phyloP scores from a whole-genome alignment of 2,888 invertebrate species.

The Drosophila melanosoma region DNA sequence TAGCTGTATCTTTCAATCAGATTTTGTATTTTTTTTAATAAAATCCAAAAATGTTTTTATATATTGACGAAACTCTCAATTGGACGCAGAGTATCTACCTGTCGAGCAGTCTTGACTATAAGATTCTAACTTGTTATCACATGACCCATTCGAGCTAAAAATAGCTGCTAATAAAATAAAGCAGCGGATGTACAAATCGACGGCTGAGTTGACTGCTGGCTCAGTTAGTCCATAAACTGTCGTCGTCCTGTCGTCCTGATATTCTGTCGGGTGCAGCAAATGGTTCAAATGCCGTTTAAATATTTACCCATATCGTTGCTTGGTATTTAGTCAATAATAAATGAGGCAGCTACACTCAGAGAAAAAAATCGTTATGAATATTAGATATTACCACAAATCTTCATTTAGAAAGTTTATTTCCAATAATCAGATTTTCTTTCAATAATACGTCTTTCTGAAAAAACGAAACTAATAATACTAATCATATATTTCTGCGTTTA shows the following conservation, averaged over 20 bases:
- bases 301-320: slow-evolving; percentile 50
- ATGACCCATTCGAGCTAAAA: slow-evolving; percentile 51
- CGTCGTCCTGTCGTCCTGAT: slow-evolving; percentile 13
- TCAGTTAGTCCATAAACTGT: slow-evolving; percentile 48
- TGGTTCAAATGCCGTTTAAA: slow-evolving; percentile 53
- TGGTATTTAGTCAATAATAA: slow-evolving; percentile 20
- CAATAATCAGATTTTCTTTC: too few species aligned
- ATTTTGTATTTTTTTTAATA: too few species aligned
- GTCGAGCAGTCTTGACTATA: not conserved
- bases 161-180: slow-evolving; percentile 55
- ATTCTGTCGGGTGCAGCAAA: slow-evolving; percentile 32
- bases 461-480: too few species aligned
- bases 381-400: not conserved
- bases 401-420: not conserved
- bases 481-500: too few species aligned
- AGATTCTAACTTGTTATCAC: not conserved
- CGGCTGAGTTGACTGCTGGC: slow-evolving; percentile 9
- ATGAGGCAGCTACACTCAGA: not conserved
- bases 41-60: too few species aligned
- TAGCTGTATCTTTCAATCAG: not conserved
- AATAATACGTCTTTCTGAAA: too few species aligned
- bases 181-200: slow-evolving; percentile 5
- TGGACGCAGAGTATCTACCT: not conserved
- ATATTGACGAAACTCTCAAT: not conserved
- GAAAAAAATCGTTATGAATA: not conserved